A percentile compares a stretch with the other conserved stretches of the same genome.
Evolutionary conservation across 2,888 invertebrate species (phyloP).

Genomic region (Bombylius discolor): DNA sequence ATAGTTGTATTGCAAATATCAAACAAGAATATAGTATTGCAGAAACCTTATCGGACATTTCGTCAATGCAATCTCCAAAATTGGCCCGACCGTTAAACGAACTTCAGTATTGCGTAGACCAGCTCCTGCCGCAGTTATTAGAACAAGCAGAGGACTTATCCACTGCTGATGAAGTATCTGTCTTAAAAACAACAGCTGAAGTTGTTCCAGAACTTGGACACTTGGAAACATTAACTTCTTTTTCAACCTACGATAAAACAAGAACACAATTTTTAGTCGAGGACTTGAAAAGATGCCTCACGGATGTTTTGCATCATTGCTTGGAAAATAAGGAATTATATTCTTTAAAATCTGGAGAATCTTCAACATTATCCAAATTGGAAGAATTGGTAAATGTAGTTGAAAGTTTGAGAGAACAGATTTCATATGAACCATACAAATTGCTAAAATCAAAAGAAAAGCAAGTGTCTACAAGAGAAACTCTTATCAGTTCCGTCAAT

Average conservation of each 20-base stretch:
- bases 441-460: conserved; percentile 10
- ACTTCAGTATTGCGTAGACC: conserved; percentile 28
- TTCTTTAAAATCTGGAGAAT: conserved; percentile 16
- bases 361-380: conserved; percentile 22
- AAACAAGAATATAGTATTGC: conserved; percentile 14
- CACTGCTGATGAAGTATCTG: conserved; percentile 43
- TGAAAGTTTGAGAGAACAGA: conserved; percentile 29
- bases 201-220: conserved; percentile 18
- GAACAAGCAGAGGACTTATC: conserved; percentile 25
- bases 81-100: conserved; percentile 30
- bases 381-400: conserved; percentile 34
- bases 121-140: conserved; percentile 10
- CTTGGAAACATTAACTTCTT: conserved; percentile 4
- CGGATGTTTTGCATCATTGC: conserved; percentile 24
- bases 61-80: conserved; percentile 14
- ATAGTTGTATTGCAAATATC: conserved; percentile 19
- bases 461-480: conserved; percentile 18
- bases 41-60: conserved; percentile 12
- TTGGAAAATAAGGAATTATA: conserved; percentile 22
- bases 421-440: conserved; percentile 25
- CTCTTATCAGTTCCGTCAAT: conserved; percentile 29
- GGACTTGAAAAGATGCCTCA: conserved; percentile 26
- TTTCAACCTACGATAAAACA: not conserved
- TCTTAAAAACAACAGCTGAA: conserved; percentile 44
- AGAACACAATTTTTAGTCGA: conserved; percentile 21